Evolutionary conservation across 2,113 vertebrate species (phyloP).

Genomic region (Corynorhinus townsendii): DNA sequence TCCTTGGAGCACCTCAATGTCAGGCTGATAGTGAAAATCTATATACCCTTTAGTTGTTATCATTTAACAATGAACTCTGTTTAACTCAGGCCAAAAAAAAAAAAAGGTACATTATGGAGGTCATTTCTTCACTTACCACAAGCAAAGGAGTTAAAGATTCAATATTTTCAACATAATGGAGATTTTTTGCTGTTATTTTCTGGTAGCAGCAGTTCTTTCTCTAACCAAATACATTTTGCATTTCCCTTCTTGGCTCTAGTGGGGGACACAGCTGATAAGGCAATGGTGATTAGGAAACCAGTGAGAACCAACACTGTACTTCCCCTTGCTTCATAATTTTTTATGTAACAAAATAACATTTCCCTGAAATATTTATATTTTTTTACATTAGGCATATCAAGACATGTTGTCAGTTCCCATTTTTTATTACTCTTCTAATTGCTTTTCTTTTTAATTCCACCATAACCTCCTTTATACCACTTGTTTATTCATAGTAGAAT

Average conservation of each 20-base stretch:
- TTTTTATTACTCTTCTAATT: constrained; percentile 48
- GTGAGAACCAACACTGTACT: background rate
- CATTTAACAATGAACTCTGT: background rate
- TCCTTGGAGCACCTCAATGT: background rate
- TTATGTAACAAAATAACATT: constrained; percentile 34
- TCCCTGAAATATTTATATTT: constrained; percentile 32
- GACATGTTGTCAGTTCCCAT: background rate
- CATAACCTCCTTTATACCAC: background rate
- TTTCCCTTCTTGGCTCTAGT: background rate
- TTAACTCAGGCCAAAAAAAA: background rate
- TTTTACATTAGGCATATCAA: background rate
- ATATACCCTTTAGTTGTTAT: background rate
- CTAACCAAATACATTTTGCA: background rate
- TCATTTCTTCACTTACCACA: background rate
- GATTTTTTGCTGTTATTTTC: background rate
- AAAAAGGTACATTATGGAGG: background rate
- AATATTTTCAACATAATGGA: background rate
- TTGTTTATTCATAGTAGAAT: constrained; percentile 13
- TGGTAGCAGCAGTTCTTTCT: background rate
- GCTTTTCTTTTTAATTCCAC: constrained; percentile 43
- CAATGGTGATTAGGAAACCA: background rate
- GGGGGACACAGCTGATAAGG: background rate
- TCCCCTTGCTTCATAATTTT: background rate
- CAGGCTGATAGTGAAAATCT: background rate
- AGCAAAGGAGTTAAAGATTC: background rate